Percentiles rank a stretch among this genome's conserved stretches.
Evolutionary conservation across 2,797 vertebrate species (phyloP).

Genomic region (Crypturellus tataupa): DNA sequence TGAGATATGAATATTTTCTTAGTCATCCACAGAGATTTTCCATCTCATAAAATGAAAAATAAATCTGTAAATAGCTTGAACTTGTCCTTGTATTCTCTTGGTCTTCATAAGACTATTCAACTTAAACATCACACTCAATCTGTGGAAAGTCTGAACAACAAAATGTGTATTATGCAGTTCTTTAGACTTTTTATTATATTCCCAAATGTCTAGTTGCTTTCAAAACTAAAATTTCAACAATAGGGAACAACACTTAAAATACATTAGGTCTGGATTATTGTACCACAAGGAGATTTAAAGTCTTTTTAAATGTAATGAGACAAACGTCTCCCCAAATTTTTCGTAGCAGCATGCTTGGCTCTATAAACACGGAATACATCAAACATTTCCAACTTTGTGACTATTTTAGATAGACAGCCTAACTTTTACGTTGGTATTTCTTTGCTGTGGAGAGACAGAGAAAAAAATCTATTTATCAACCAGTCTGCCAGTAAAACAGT

Average conservation of each 20-base stretch:
- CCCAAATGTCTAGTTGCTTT: background rate
- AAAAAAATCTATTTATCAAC: constrained; percentile 4
- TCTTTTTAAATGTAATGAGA: constrained; percentile 48
- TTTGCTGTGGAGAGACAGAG: background rate
- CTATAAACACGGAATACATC: constrained; percentile 58
- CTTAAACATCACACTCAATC: constrained; percentile 35
- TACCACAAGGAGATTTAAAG: constrained; percentile 44
- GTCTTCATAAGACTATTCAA: constrained; percentile 8
- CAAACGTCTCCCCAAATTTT: constrained; percentile 58
- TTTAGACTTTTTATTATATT: background rate
- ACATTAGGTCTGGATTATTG: constrained; percentile 57
- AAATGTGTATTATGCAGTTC: constrained; percentile 3
- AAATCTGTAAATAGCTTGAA: background rate
- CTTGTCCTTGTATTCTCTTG: background rate
- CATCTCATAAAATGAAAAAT: background rate
- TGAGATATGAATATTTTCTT: background rate
- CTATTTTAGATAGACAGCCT: background rate
- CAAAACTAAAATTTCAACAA: constrained; percentile 36
- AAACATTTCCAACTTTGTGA: constrained; percentile 41
- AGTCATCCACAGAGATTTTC: background rate
- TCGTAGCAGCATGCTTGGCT: constrained; percentile 50
- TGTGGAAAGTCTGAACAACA: constrained; percentile 51
- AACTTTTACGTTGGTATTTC: background rate
- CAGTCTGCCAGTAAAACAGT: background rate
- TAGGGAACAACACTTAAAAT: background rate